Conservation (phyloP, 2,888 invertebrate species). For the Hecatera dysodea region DNA sequence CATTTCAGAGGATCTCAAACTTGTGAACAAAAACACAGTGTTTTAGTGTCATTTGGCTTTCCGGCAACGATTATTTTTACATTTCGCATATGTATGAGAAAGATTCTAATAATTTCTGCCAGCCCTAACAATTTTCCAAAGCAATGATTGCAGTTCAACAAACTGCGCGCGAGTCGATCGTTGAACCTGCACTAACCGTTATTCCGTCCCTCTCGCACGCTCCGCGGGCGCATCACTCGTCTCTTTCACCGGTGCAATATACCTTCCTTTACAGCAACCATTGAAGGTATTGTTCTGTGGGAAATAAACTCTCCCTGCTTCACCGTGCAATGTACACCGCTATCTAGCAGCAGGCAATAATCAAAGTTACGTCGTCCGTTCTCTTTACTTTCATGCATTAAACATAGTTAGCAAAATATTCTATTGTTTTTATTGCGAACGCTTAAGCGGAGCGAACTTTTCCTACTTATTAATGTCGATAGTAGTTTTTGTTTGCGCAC, state of each 20-base stretch:
- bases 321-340: constrained; percentile 70
- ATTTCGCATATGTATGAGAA: background rate
- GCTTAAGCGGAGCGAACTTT: constrained; percentile 56
- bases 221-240: constrained; percentile 60
- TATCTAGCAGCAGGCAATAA: constrained; percentile 64
- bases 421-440: constrained; percentile 68
- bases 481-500: constrained; percentile 48
- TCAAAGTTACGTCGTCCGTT: constrained; percentile 70
- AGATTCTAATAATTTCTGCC: constrained; percentile 55
- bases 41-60: background rate
- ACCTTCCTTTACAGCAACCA: constrained; percentile 79
- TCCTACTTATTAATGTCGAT: constrained; percentile 57
- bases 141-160: constrained; percentile 90
- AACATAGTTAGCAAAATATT: constrained; percentile 71
- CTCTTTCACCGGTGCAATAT: constrained; percentile 78
- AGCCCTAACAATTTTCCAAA: constrained; percentile 88
- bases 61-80: background rate
- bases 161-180: constrained; percentile 89
- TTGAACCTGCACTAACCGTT: constrained; percentile 88
- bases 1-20: too few species aligned
- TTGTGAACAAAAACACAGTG: background rate
- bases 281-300: constrained; percentile 77
- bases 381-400: constrained; percentile 74
- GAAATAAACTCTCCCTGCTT: constrained; percentile 67
- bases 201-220: constrained; percentile 78